A percentile compares a stretch with the other conserved stretches of the same genome.
Evolutionary conservation across 2,888 invertebrate species (phyloP).

Genomic region (Acleris sparsana): DNA sequence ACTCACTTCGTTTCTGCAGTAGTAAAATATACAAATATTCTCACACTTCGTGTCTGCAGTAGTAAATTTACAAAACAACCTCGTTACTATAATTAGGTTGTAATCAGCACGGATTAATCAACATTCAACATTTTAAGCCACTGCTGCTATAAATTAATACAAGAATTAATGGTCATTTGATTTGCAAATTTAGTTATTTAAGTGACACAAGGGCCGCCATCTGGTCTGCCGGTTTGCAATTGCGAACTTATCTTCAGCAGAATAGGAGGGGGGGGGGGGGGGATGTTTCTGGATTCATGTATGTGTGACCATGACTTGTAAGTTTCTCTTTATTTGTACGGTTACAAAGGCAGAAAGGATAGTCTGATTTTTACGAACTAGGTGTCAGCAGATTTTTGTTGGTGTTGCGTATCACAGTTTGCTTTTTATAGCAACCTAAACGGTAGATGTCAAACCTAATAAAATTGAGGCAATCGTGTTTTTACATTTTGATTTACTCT

Average conservation of each 20-base stretch:
- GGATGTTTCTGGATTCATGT: too few species aligned
- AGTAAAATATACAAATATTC: slow-evolving; percentile 44
- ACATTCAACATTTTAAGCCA: slow-evolving; percentile 50
- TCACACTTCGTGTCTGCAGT: slow-evolving; percentile 7
- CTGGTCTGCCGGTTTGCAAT: not conserved
- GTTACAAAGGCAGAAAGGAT: too few species aligned
- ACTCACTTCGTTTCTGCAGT: slow-evolving; percentile 8
- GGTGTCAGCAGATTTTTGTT: too few species aligned
- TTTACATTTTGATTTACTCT: too few species aligned
- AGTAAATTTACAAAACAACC: slow-evolving; percentile 47
- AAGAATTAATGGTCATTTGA: slow-evolving; percentile 62
- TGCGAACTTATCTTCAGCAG: not conserved
- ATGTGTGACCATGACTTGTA: too few species aligned
- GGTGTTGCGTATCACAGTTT: too few species aligned
- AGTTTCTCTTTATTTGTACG: too few species aligned
- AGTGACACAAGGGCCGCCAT: slow-evolving; percentile 1
- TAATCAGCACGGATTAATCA: slow-evolving; percentile 64
- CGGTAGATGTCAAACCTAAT: too few species aligned
- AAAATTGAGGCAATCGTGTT: too few species aligned
- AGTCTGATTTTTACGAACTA: too few species aligned
- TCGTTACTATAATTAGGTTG: slow-evolving; percentile 52
- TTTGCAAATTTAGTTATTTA: slow-evolving; percentile 65
- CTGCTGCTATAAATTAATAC: slow-evolving; percentile 63
- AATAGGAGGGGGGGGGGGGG: too few species aligned
- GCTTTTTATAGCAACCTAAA: too few species aligned